Evolutionary conservation across 2,797 vertebrate species (phyloP), one percentile per base, ranked within the genome.

Genomic region (Salmo trutta): DNA sequence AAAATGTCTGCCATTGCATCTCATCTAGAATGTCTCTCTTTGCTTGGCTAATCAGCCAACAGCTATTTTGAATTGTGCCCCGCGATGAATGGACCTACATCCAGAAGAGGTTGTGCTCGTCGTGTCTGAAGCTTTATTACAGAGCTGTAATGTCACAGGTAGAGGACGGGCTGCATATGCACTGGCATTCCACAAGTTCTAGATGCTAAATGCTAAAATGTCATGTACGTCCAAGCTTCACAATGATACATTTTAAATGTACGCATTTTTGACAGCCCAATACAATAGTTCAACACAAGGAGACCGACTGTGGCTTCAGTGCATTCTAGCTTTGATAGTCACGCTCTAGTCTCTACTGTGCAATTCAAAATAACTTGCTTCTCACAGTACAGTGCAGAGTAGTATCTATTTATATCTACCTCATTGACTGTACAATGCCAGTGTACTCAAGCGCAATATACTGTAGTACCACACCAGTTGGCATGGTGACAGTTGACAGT

Each of bases 371-470:
- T 21, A 77, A 81, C 82, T 79, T 64, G 66, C 78, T 81, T 89
- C 69, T 74, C 74, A 77, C 76, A 5, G 47, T 80, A 71, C 87
- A 85, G 84, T 79, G 86, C 85, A 81, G 82, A 85, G 86, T 84
- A 81, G 86, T 86, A 86, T 84, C 84, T 87, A 83, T 86, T 84
- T 82, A 79, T 87, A 90, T 92, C 93, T 94, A 94, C 93, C 93
- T 94, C 93, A 94, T 81, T 88, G 73, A 77, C 86, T 75, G 85
- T 83, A 70, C 77, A 86, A 79, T 81, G 82, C 52, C 82, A 84
- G 85, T 88, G 82, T 86, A 80, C 88, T 73, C 75, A 77, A 84
- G 72, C 81, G 84, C 78, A 85, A 81, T 84, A 78, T 33, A 36
- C 5, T 36, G 36, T 36, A 79, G 65, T 78, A 73, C 73, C 72